Evolutionary conservation across 1,140 invertebrate species (phyloP), one percentile per base, ranked within the genome.

Genomic region (Brachionus calyciflorus): DNA sequence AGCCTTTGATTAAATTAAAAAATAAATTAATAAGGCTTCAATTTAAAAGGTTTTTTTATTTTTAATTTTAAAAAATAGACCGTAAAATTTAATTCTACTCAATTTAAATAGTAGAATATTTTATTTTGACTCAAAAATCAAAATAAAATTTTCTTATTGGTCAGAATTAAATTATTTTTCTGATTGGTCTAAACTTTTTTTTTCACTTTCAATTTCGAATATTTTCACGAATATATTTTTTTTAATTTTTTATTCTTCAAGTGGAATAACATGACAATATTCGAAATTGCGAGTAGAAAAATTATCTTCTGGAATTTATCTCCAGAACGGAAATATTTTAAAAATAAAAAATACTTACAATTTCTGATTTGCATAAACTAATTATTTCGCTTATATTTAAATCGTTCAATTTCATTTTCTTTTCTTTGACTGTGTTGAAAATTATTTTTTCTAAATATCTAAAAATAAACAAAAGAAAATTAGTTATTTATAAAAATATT

Each of bases 281-380:
- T 55, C 41, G 41, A 44, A 44, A 44, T 12, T 44, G 41, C 41
- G 41, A 44, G 41, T 44, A 44, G n/a, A 44, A 44, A 5, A 44
- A 10, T 2, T n/a, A 21, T 63, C 7, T 3, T 40, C 28, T 37
- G 28, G 33, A 63, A 63, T 63, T 63, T 63, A 63, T 63, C 57
- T 63, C 33, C 33, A 63, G 33, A 63, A 40, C 57, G 57, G 57
- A 63, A 63, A 63, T 63, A 63, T 41, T 60, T 60, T 1, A 44
- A 14, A 44, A 41, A 44, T 24, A 44, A 17, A 26, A 65, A 14
- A 65, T 65, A 65, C 60, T 65, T 65, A 65, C 60, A 65, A 65
- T n/a, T 44, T 65, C 37, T 65, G 60, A 65, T 65, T 65, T 65
- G 60, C 60, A 65, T 65, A 65, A 65, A 65, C 37, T 65, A 44